Evolutionary conservation across 2,113 vertebrate species (phyloP), one percentile per base, ranked within the genome.

Genomic region (Cygnus buccinator): DNA sequence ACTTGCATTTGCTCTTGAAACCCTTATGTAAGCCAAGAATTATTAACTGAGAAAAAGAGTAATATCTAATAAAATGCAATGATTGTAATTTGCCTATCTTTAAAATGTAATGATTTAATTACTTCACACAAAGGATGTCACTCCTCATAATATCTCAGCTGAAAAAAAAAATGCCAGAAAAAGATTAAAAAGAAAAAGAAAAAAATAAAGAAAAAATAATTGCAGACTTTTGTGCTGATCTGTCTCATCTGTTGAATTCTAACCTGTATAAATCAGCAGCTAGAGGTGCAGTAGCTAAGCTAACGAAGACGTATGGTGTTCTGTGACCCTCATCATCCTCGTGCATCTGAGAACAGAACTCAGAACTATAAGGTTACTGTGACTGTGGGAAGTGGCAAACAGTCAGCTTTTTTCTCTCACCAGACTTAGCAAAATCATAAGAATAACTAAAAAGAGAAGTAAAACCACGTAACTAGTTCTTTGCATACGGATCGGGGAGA

Each of bases 251-350:
- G 41, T 68, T 93, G 58, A 82, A 48, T 92, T 91, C 73, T 84
- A 94, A 65, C 61, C 65, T 41, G 7, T 52, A 81, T 77, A 93
- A 88, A 86, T 35, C 80, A 93, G 72, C 43, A 95, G 77, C 44
- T 61, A 43, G 77, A 91, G 77, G 91, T 55, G 79, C 79, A 82
- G 79, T 66, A 91, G 93, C 74, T 92, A 48, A 84, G 33, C 88
- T 94, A 78, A 87, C 74, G 80, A 89, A 89, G 91, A 84, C 4
- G 17, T 57, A 26, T 6, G 46, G 68, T 84, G 76, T 77, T 91
- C 93, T 55, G 43, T 90, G 92, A 87, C 87, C 90, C 58, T 82
- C 75, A n/a, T 83, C 90, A 92, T 93, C 79, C 63, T 68, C 9
- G 54, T 48, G 31, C 84, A 90, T 89, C 73, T 79, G 73, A 94